A percentile compares a stretch with the other conserved stretches of the same genome.
Conservation (phyloP, 2,797 vertebrate species). For the Basileuterus tristriatus region DNA sequence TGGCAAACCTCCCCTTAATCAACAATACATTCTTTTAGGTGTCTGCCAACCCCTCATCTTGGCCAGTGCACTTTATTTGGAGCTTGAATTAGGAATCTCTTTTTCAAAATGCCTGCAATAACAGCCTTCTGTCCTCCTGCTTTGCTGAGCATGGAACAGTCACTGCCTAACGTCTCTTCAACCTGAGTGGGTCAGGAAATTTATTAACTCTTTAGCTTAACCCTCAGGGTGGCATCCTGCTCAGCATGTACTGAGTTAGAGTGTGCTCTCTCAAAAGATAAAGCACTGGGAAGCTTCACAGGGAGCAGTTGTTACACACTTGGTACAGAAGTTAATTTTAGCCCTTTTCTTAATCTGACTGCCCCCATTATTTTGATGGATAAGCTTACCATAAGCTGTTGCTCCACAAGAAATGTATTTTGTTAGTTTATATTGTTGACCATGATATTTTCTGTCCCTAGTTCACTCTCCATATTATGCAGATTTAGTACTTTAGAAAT, state of each 20-base stretch:
- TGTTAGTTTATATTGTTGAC: background rate
- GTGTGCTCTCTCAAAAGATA: constrained; percentile 14
- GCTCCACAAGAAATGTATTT: background rate
- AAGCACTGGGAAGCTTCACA: background rate
- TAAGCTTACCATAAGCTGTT: background rate
- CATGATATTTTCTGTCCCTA: background rate
- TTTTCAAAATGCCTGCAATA: background rate
- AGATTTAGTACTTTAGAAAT: background rate
- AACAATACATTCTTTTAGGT: background rate
- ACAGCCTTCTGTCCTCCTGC: background rate
- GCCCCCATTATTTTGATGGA: background rate
- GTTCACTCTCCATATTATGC: rapidly evolving
- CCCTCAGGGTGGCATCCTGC: background rate
- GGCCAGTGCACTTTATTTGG: background rate
- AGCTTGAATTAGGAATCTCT: background rate
- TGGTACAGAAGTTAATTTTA: background rate
- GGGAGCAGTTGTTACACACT: background rate
- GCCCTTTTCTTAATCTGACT: background rate
- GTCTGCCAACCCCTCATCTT: background rate
- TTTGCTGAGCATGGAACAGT: background rate
- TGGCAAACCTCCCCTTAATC: background rate
- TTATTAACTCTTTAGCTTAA: background rate
- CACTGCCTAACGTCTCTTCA: background rate
- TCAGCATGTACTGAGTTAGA: background rate
- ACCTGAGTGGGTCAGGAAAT: background rate